phyloP scores from a whole-genome alignment of 2,797 vertebrate species.

The Coranthus polyacanthus region DNA sequence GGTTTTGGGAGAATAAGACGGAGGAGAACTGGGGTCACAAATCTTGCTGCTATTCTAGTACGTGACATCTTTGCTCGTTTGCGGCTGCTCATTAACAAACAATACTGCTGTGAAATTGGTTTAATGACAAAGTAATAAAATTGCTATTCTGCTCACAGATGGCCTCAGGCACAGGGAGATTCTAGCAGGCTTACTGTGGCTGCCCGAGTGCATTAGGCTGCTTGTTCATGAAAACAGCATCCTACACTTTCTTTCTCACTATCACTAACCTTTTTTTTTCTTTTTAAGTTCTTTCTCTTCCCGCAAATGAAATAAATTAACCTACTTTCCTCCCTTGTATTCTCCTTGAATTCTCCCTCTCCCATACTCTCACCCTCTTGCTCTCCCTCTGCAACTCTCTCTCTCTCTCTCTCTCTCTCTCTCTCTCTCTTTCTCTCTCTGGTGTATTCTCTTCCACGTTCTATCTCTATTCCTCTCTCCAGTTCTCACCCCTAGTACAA shows the following conservation, averaged over 20 bases:
- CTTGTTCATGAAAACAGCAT: constrained; percentile 99
- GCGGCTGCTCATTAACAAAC: constrained; percentile 99
- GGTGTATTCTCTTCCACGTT: constrained; percentile 50
- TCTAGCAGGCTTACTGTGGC: constrained; percentile 96
- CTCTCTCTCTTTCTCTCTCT: constrained; percentile 45
- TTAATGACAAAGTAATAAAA: constrained; percentile 99
- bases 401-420: constrained; percentile 18
- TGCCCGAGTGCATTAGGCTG: constrained; percentile 98
- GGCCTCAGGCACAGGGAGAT: constrained; percentile 96
- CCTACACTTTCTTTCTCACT: constrained; percentile 89
- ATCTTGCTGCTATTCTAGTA: constrained; percentile 98
- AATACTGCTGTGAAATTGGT: constrained; percentile 99
- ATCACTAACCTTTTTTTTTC: constrained; percentile 77
- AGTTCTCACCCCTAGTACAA: constrained; percentile 74
- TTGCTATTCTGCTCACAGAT: constrained; percentile 99
- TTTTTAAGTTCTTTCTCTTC: constrained; percentile 82
- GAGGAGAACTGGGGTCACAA: constrained; percentile 91
- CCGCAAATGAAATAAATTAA: constrained; percentile 88
- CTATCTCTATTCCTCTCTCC: constrained; percentile 47
- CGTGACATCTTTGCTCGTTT: constrained; percentile 99
- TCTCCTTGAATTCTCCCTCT: constrained; percentile 74
- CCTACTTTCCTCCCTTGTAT: constrained; percentile 80
- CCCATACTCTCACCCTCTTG: constrained; percentile 62
- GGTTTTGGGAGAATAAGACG: constrained; percentile 66
- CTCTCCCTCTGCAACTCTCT: constrained; percentile 39